Percentiles rank a stretch among this genome's conserved stretches.
These are phyloP conservation scores for Protonemura montana DNA, from an alignment of 2,888 invertebrate species.

Conservation along the genomic window DNA sequence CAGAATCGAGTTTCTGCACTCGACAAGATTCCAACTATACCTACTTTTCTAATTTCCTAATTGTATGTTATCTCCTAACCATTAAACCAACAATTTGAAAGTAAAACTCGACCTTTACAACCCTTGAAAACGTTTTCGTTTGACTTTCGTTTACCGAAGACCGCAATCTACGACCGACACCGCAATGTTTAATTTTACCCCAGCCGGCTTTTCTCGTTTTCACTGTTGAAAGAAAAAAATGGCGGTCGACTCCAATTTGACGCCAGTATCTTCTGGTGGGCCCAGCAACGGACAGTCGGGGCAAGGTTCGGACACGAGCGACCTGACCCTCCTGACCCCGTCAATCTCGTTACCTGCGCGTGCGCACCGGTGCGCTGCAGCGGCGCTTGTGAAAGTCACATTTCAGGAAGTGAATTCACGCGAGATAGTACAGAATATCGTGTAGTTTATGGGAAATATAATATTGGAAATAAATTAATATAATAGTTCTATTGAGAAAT, in stretches of 20 bases:
- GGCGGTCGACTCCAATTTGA: too few relatives aligned
- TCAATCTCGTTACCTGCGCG: background rate
- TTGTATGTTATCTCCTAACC: background rate
- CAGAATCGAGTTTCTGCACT: too few relatives aligned
- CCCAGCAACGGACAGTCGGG: too few relatives aligned
- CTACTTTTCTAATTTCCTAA: background rate
- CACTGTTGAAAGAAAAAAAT: too few relatives aligned
- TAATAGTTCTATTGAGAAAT: constrained; percentile 33
- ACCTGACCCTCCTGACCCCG: too few relatives aligned
- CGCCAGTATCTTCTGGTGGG: too few relatives aligned
- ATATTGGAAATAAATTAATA: constrained; percentile 28
- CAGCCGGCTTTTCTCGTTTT: too few relatives aligned
- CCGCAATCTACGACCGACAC: background rate
- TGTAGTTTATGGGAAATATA: constrained; percentile 21
- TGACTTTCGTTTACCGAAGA: background rate
- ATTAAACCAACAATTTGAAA: background rate
- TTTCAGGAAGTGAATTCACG: background rate
- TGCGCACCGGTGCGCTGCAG: background rate
- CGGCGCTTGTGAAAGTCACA: constrained; percentile 1
- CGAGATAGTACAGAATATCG: background rate
- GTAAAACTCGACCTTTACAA: background rate
- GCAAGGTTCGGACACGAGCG: too few relatives aligned
- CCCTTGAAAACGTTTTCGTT: background rate
- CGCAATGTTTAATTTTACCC: too few relatives aligned
- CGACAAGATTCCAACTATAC: too few relatives aligned